Evolutionary conservation across 2,888 invertebrate species (phyloP).

Genomic region (Pocota personata): DNA sequence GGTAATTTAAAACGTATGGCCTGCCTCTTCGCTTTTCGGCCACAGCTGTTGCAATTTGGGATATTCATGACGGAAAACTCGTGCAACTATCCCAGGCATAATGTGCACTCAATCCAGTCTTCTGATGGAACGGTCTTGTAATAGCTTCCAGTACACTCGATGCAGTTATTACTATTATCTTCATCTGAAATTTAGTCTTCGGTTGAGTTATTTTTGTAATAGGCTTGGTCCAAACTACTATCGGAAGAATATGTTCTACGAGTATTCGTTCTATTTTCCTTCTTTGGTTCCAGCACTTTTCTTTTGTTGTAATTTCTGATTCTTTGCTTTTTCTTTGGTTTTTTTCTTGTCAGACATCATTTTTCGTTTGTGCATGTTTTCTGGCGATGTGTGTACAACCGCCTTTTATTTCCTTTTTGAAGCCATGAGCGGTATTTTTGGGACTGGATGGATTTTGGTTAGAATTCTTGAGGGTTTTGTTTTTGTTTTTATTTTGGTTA

Average conservation of each 20-base stretch:
- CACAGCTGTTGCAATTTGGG: no score
- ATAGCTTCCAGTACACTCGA: constrained; percentile 6
- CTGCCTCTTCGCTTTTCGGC: no score
- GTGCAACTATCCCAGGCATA: background rate
- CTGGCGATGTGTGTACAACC: background rate
- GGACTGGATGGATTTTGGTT: background rate
- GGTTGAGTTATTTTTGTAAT: background rate
- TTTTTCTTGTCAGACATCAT: background rate
- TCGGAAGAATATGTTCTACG: no score
- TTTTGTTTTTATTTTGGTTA: no score
- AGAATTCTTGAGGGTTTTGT: no score
- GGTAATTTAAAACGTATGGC: no score
- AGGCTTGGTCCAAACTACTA: no score
- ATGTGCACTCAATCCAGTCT: constrained; percentile 15
- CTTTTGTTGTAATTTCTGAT: background rate
- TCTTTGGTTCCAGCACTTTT: no score
- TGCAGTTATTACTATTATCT: no score
- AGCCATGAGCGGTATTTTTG: background rate
- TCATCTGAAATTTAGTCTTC: background rate
- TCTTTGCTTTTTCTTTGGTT: background rate
- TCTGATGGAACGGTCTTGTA: background rate
- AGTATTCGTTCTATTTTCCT: background rate
- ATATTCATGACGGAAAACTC: background rate
- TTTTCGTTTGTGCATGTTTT: background rate
- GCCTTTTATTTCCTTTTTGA: no score